Percentiles rank a stretch among this genome's conserved stretches.
Conservation (phyloP, 1,140 invertebrate species). For the Ceratina australensis region DNA sequence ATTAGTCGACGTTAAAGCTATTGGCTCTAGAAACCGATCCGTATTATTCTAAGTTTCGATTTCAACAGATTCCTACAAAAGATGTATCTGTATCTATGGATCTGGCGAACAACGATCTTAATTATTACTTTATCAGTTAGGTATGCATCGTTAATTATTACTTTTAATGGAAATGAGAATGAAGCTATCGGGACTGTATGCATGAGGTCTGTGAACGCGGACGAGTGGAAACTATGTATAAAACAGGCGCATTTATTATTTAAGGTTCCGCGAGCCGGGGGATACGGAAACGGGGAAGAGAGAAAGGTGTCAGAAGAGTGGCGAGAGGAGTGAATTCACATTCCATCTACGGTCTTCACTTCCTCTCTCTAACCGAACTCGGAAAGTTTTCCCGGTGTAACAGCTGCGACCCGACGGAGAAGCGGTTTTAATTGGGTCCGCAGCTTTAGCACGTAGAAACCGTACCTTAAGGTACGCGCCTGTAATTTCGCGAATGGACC, state of each 20-base stretch:
- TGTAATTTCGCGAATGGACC: conserved; percentile 38
- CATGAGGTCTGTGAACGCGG: background rate
- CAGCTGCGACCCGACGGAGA: conserved; percentile 63
- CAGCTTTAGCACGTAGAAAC: conserved; percentile 45
- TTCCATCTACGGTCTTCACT: conserved; percentile 55
- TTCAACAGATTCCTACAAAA: no score
- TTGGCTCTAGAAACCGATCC: no score
- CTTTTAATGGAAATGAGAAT: no score
- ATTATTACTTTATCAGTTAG: no score
- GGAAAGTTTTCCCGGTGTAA: conserved; percentile 59
- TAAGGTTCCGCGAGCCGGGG: conserved; percentile 31
- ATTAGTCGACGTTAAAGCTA: conserved; percentile 13
- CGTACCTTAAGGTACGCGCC: conserved; percentile 43
- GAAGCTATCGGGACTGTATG: no score
- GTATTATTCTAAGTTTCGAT: no score
- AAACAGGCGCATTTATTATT: conserved; percentile 25
- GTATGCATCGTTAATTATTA: no score
- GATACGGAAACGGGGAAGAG: conserved; percentile 8
- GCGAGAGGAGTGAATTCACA: conserved; percentile 51
- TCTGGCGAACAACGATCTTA: no score
- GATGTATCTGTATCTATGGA: no score
- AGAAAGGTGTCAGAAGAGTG: conserved; percentile 16
- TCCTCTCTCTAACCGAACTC: conserved; percentile 53
- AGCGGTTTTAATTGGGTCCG: conserved; percentile 70
- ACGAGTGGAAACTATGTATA: conserved; percentile 20